These are phyloP conservation scores for Rhinichthys osculus DNA, from an alignment of 2,797 vertebrate genomes.

Conservation along the genomic window DNA sequence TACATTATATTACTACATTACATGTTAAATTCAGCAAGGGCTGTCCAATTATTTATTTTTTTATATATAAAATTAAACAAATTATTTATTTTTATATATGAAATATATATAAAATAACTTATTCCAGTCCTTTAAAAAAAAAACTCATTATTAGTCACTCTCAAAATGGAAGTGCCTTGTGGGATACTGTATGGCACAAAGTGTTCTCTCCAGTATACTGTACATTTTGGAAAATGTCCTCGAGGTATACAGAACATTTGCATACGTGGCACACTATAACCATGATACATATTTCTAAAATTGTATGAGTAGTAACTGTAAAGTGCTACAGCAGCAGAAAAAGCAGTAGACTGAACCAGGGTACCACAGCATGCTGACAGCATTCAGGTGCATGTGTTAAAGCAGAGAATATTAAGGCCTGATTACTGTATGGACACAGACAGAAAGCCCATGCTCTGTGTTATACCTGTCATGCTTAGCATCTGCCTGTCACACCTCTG, in stretches of 20 bases:
- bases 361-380: conserved; percentile 2
- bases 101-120: not conserved
- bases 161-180: not conserved
- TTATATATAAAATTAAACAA: too few relatives aligned
- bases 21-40: not conserved
- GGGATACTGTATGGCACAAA: not conserved
- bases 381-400: conserved; percentile 1
- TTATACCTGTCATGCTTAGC: conserved; percentile 48
- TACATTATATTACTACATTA: not conserved
- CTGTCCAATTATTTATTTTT: not conserved
- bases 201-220: not conserved
- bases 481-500: conserved; percentile 40
- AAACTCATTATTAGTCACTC: not conserved
- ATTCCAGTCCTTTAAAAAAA: not conserved
- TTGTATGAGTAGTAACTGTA: not conserved
- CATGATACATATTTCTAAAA: not conserved
- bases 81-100: too few relatives aligned
- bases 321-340: conserved; percentile 3
- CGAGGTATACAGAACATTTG: not conserved
- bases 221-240: conserved; percentile 16
- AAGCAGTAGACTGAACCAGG: conserved; percentile 1
- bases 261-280: not conserved
- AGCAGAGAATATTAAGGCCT: conserved; percentile 34
- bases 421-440: conserved; percentile 34
- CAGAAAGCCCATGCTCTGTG: conserved; percentile 27